phyloP scores from a whole-genome alignment of 1,140 invertebrate genomes.

The Cylas formicarius region DNA sequence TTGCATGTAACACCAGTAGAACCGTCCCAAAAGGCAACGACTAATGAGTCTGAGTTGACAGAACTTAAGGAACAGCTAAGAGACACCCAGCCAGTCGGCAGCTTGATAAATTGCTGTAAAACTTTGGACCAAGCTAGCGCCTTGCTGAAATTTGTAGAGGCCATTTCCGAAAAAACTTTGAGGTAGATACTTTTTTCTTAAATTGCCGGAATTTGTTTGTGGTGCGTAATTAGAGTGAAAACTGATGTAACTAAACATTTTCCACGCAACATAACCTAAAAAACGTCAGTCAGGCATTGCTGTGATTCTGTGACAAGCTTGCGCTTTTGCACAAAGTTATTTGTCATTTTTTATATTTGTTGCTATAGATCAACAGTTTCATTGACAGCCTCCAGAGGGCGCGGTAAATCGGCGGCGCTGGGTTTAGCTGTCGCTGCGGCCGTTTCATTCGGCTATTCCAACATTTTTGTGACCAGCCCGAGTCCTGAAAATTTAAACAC shows the following conservation, averaged over 20 bases:
- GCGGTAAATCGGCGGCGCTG: slow-evolving; percentile 97
- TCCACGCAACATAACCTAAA: no score
- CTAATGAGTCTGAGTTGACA: slow-evolving; percentile 54
- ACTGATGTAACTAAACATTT: no score
- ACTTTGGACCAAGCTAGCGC: slow-evolving; percentile 93
- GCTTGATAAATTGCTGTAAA: slow-evolving; percentile 83
- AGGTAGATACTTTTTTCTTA: no score
- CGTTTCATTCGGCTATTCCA: slow-evolving; percentile 86
- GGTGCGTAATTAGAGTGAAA: no score
- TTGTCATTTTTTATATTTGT: no score
- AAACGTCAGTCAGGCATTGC: no score
- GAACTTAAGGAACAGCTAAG: slow-evolving; percentile 63
- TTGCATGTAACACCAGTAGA: slow-evolving; percentile 68
- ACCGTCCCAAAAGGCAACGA: slow-evolving; percentile 37
- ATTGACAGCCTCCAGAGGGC: slow-evolving; percentile 90
- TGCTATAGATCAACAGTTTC: slow-evolving; percentile 72
- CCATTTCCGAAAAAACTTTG: slow-evolving; percentile 87
- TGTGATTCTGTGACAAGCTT: no score
- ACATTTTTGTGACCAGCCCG: slow-evolving; percentile 97
- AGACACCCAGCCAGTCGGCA: slow-evolving; percentile 86
- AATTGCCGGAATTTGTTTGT: no score
- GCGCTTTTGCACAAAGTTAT: no score
- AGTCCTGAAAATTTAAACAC: slow-evolving; percentile 98
- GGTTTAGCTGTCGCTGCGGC: slow-evolving; percentile 86
- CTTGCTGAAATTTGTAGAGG: slow-evolving; percentile 89